Percentiles rank a stretch among this genome's conserved stretches.
Evolutionary conservation across 2,113 vertebrate genomes (phyloP).

Genomic region (Elachura formosa): DNA sequence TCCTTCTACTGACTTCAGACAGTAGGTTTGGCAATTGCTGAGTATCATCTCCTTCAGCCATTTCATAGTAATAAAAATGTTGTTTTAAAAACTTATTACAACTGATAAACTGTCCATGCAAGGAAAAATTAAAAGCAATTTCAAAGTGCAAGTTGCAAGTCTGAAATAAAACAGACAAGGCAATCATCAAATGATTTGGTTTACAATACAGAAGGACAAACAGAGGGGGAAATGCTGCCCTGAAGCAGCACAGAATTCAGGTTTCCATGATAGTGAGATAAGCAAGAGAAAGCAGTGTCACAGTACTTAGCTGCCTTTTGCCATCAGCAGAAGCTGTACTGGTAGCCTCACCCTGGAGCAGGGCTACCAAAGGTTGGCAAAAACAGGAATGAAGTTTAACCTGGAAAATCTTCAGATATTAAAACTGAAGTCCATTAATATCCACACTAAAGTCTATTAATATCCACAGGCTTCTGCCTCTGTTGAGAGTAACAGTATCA

Average conservation of each 20-base stretch:
- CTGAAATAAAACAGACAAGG: background rate
- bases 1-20: background rate
- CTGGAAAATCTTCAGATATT: background rate
- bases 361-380: background rate
- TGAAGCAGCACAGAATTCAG: background rate
- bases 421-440: background rate
- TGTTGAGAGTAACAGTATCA: background rate
- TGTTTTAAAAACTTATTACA: background rate
- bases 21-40: background rate
- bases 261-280: background rate
- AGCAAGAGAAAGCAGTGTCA: background rate
- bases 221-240: background rate
- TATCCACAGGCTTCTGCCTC: background rate
- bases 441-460: background rate
- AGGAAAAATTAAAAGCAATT: background rate
- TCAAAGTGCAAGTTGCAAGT: background rate
- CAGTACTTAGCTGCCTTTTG: background rate
- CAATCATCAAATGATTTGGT: background rate
- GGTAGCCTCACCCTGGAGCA: background rate
- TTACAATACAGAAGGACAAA: background rate
- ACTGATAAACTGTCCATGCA: background rate
- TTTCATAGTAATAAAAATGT: slow-evolving; percentile 10
- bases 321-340: background rate
- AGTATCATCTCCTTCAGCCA: background rate
- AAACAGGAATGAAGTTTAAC: background rate